Evolutionary conservation across 2,888 invertebrate genomes (phyloP).

Genomic region (Hedychridium roseum): DNA sequence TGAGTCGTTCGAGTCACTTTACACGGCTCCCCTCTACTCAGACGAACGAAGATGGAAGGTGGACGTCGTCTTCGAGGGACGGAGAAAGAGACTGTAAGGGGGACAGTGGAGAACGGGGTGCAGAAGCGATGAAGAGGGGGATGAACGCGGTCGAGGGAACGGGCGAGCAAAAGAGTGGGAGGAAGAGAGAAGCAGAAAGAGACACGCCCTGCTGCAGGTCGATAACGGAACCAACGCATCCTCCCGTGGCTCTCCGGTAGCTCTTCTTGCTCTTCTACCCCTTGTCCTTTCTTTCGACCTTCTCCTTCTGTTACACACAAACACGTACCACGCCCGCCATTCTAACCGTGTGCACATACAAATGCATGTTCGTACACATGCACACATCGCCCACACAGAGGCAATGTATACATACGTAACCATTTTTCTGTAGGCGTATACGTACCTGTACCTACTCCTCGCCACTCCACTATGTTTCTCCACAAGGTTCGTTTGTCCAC

Average conservation of each 20-base stretch:
- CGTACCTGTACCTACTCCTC: background rate
- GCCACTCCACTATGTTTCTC: background rate
- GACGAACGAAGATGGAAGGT: background rate
- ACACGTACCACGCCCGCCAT: constrained; percentile 47
- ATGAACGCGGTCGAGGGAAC: background rate
- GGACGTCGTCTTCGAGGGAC: background rate
- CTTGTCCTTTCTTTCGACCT: constrained; percentile 29
- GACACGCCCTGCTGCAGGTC: constrained; percentile 46
- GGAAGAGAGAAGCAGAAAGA: constrained; percentile 29
- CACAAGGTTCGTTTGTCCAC: background rate
- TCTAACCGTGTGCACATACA: constrained; percentile 34
- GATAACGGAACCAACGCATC: constrained; percentile 47
- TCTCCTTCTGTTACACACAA: constrained; percentile 37
- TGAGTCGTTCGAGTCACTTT: constrained; percentile 34
- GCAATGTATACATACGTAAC: constrained; percentile 35
- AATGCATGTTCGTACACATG: too few relatives aligned
- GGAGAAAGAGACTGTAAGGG: constrained; percentile 10
- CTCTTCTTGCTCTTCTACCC: constrained; percentile 38
- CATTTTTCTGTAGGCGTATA: constrained; percentile 7
- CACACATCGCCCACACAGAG: too few relatives aligned
- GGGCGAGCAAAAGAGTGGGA: constrained; percentile 16
- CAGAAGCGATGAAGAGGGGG: background rate
- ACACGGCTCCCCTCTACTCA: constrained; percentile 12
- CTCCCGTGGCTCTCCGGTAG: constrained; percentile 44
- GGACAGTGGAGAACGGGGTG: constrained; percentile 2